These are phyloP conservation scores for Glaucomys volans DNA, from an alignment of 2,113 vertebrate genomes.

Conservation along the genomic window DNA sequence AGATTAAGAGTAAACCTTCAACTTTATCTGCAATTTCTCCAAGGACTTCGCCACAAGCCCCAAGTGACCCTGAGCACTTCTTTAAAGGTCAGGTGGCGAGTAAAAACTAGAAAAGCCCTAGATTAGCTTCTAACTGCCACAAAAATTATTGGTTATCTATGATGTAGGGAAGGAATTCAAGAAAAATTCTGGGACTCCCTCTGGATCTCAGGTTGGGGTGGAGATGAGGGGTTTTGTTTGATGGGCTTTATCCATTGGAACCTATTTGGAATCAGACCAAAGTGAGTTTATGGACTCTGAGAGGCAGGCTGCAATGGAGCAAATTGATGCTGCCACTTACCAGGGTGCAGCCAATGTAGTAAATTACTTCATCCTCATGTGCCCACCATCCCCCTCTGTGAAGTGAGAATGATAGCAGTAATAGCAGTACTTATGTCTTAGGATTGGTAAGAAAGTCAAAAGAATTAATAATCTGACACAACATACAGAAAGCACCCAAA, in stretches of 20 bases:
- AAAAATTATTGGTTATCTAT: not conserved
- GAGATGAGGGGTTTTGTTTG: not conserved
- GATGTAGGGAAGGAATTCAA: not conserved
- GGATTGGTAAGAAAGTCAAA: not conserved
- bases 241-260: not conserved
- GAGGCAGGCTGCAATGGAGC: not conserved
- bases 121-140: not conserved
- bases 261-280: not conserved
- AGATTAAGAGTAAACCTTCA: not conserved
- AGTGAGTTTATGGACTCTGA: not conserved
- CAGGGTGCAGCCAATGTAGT: not conserved
- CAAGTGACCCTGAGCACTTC: not conserved
- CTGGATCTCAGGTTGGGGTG: not conserved
- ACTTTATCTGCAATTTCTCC: not conserved
- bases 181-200: not conserved
- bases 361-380: not conserved
- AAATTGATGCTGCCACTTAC: not conserved
- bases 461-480: not conserved
- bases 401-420: not conserved
- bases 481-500: not conserved
- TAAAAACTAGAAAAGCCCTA: not conserved
- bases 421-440: not conserved
- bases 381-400: not conserved
- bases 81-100: not conserved
- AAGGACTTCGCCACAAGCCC: not conserved